Evolutionary conservation across 1,140 invertebrate species (phyloP), one percentile per base, ranked within the genome.

Genomic region (Polypedilum vanderplanki): DNA sequence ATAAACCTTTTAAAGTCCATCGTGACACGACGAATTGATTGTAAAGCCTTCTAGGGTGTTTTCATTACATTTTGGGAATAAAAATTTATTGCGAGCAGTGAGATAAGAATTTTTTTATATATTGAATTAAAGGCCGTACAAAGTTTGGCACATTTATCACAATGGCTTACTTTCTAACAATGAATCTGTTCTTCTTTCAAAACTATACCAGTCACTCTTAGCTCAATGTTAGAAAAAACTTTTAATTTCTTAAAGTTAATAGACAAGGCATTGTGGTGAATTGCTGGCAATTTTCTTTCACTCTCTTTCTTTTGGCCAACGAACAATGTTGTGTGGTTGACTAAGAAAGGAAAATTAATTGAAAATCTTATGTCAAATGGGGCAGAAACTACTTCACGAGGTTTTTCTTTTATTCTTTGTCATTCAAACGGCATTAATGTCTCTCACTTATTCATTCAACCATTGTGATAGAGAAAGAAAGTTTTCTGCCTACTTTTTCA

Each of bases 221-320:
- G 24, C 24, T 33, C 5, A 3, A 33, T 57, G 46, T n/a, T 57
- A 12, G 46, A 46, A 46, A 41, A 46, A 46, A 9, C 8, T 15
- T 57, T 57, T 57, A n/a, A 57, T n/a, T 57, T 57, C 46, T 57
- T 57, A 57, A 57, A 57, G 46, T 57, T 57, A 57, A 57, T 57
- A n/a, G 46, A 15, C 46, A 46, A 46, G 24, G 24, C 5, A 33
- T 33, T 57, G 46, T 57, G 46, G 46, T 57, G 46, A 57, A 46
- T n/a, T 57, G 12, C 3, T 4, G 15, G 12, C 8, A 57, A 57
- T 57, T 33, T 33, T 33, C 24, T 33, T 33, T 33, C 5, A 33
- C 24, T 33, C 5, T 33, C 24, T 33, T 33, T 33, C 24, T 33
- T 5, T 33, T 5, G 24, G 24, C 24, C 24, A 33, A 33, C 24